These are phyloP conservation scores for Lycophotia porphyrea DNA, from an alignment of 2,888 invertebrate genomes.

Conservation along the genomic window DNA sequence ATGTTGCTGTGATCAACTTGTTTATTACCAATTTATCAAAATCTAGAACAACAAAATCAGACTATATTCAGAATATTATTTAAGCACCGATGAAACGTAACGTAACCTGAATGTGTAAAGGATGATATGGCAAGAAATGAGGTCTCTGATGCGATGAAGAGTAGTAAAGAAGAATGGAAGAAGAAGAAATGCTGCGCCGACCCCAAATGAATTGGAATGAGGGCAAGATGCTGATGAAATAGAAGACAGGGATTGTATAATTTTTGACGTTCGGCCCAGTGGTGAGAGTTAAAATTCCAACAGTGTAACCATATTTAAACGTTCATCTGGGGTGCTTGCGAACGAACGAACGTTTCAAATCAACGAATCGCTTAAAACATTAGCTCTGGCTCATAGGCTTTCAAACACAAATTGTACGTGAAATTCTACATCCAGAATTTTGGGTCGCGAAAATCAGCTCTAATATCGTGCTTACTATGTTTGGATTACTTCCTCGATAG, in stretches of 20 bases:
- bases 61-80: slow-evolving; percentile 13
- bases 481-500: slow-evolving; percentile 72
- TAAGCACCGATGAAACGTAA: slow-evolving; percentile 1
- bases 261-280: background rate
- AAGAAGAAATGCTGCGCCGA: too few species aligned
- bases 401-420: slow-evolving; percentile 88
- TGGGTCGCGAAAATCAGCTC: slow-evolving; percentile 76
- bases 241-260: background rate
- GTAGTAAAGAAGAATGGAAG: too few species aligned
- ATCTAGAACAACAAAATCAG: slow-evolving; percentile 15
- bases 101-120: too few species aligned
- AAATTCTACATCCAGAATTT: slow-evolving; percentile 85
- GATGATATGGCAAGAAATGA: too few species aligned
- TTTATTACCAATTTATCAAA: slow-evolving; percentile 25
- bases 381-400: slow-evolving; percentile 87
- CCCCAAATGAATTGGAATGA: too few species aligned
- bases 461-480: slow-evolving; percentile 73
- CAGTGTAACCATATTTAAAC: background rate
- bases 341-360: background rate
- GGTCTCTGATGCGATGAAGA: too few species aligned
- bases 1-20: slow-evolving; percentile 3
- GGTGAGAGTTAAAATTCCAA: background rate
- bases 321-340: background rate
- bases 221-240: too few species aligned
- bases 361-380: slow-evolving; percentile 86